Percentiles rank a stretch among this genome's conserved stretches.
Conservation (phyloP, 1,140 invertebrate species). For the Antheraea pernyi region DNA sequence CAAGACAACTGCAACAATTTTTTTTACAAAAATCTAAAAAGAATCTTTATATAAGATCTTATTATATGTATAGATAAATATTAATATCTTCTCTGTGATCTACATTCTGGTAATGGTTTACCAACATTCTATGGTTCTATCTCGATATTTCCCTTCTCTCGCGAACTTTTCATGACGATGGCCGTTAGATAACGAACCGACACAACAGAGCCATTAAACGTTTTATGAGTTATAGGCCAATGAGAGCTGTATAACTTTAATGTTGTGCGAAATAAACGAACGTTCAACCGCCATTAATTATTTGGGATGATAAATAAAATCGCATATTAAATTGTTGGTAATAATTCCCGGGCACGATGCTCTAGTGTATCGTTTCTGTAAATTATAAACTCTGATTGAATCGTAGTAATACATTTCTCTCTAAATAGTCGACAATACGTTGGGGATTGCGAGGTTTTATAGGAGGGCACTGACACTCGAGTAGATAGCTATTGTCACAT, state of each 20-base stretch:
- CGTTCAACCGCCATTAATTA: neutral
- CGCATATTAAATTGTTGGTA: neutral
- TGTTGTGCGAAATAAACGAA: conserved; percentile 1
- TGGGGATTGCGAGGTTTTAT: too few species aligned
- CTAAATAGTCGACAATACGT: too few species aligned
- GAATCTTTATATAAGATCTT: too few species aligned
- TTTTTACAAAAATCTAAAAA: too few species aligned
- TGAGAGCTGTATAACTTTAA: neutral
- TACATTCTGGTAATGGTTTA: neutral
- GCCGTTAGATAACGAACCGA: neutral
- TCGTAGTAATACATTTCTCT: too few species aligned
- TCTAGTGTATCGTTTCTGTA: neutral
- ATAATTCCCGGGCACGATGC: neutral
- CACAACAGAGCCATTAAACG: neutral
- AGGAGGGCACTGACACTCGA: too few species aligned
- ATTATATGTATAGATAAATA: too few species aligned
- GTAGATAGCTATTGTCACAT: too few species aligned
- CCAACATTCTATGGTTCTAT: neutral
- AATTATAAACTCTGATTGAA: neutral
- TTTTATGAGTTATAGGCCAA: neutral
- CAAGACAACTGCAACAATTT: too few species aligned
- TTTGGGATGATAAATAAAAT: neutral
- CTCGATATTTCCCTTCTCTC: neutral
- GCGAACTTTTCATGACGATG: neutral
- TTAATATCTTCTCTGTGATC: too few species aligned